Evolutionary conservation across 2,113 vertebrate species (phyloP).

Genomic region (Solea senegalensis): DNA sequence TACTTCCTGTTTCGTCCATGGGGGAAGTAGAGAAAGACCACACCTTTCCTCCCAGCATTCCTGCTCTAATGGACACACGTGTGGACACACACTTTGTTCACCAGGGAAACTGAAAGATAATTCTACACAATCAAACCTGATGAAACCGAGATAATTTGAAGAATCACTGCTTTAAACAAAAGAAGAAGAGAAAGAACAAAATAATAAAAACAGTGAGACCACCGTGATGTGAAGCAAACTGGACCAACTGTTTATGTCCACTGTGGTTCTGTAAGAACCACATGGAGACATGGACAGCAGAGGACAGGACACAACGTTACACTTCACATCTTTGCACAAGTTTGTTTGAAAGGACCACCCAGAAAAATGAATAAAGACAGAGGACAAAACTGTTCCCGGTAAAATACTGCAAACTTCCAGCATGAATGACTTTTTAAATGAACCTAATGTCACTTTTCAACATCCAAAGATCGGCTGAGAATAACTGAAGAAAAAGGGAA

Average conservation of each 20-base stretch:
- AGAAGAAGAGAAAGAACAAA: not conserved
- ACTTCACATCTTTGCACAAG: conserved; percentile 8
- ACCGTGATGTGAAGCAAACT: conserved; percentile 30
- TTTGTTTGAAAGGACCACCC: conserved; percentile 43
- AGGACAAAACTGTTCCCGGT: no score
- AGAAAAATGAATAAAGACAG: conserved; percentile 1
- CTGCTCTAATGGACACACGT: conserved; percentile 44
- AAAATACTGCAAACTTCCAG: no score
- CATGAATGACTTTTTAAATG: no score
- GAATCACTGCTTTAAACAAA: not conserved
- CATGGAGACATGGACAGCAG: not conserved
- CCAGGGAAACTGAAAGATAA: no score
- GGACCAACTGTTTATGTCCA: conserved; percentile 11
- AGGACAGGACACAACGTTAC: conserved; percentile 9
- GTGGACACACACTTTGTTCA: not conserved
- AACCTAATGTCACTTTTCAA: no score
- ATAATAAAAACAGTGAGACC: conserved; percentile 46
- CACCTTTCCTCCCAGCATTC: conserved; percentile 82
- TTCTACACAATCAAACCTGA: no score
- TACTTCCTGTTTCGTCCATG: conserved; percentile 64
- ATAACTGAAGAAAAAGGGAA: no score
- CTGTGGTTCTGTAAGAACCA: conserved; percentile 16
- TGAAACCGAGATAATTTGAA: no score
- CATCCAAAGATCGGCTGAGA: no score
- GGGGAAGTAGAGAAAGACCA: conserved; percentile 71